These are phyloP conservation scores for Lucilia cuprina DNA, from an alignment of 1,140 invertebrate species.

Conservation along the genomic window DNA sequence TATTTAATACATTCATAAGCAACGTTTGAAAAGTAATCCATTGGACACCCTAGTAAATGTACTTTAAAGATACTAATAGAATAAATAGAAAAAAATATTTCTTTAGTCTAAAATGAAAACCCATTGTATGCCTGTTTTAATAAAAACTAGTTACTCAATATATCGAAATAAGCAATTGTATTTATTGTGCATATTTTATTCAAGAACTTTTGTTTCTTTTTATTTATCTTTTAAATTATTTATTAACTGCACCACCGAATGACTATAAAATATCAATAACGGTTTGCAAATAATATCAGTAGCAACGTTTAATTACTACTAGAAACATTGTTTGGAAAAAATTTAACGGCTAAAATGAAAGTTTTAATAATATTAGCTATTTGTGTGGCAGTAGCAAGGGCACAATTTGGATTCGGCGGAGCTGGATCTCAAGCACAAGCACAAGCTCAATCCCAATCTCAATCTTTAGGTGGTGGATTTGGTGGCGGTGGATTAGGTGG, in stretches of 20 bases:
- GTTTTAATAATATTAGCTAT: conserved; percentile 52
- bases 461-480: conserved; percentile 18
- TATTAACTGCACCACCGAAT: not conserved
- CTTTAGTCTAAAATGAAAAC: no score
- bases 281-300: not conserved
- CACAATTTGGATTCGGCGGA: conserved; percentile 46
- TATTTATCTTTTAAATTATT: not conserved
- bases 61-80: no score
- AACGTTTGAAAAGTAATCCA: no score
- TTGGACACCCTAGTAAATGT: no score
- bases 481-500: conserved; percentile 12
- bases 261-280: not conserved
- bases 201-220: not conserved
- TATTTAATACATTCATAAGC: no score
- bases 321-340: not conserved
- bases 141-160: no score
- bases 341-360: conserved; percentile 42
- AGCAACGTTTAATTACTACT: not conserved
- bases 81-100: no score
- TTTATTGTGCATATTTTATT: not conserved
- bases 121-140: no score
- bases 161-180: no score
- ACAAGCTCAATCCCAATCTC: not conserved
- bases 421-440: not conserved
- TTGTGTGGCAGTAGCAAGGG: conserved; percentile 49